Evolutionary conservation across 2,888 invertebrate genomes (phyloP).

Genomic region (Drosophila kokeensis): DNA sequence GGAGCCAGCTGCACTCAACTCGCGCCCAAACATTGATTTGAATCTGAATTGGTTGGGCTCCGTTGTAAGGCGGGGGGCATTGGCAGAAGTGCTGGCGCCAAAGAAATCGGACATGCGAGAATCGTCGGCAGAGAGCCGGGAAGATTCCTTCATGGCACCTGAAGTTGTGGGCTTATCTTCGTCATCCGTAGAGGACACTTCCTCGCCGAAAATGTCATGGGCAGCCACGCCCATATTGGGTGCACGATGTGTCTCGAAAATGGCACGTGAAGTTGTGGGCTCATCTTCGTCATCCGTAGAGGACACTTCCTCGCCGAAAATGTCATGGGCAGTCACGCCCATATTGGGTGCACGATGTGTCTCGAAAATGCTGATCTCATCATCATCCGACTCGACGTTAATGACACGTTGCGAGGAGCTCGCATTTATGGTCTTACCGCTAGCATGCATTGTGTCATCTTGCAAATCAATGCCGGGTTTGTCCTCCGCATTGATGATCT

Average conservation of each 20-base stretch:
- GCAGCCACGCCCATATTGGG: too few relatives aligned
- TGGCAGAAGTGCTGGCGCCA: conserved; percentile 84
- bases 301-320: conserved; percentile 96
- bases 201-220: too few relatives aligned
- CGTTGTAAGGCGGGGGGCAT: conserved; percentile 68
- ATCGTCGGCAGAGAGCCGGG: conserved; percentile 90
- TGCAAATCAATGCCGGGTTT: conserved; percentile 82
- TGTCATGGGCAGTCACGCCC: conserved; percentile 90
- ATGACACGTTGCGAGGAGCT: conserved; percentile 77
- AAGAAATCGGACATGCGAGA: conserved; percentile 90
- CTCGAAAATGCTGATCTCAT: too few relatives aligned
- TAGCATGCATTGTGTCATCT: conserved; percentile 77
- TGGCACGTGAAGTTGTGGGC: conserved; percentile 86
- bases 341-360: too few relatives aligned
- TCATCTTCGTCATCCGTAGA: conserved; percentile 94
- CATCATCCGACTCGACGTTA: conserved; percentile 84
- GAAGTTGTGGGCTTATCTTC: too few relatives aligned
- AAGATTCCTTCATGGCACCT: conserved; percentile 92
- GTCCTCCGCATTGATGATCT: conserved; percentile 95
- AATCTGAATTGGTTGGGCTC: conserved; percentile 83
- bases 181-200: too few relatives aligned
- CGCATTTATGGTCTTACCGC: conserved; percentile 70
- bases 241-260: too few relatives aligned
- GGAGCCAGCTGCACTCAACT: conserved; percentile 79
- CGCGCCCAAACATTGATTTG: conserved; percentile 82